These are phyloP conservation scores for Himalopsyche kuldschensis DNA, from an alignment of 2,888 invertebrate species.

Conservation along the genomic window DNA sequence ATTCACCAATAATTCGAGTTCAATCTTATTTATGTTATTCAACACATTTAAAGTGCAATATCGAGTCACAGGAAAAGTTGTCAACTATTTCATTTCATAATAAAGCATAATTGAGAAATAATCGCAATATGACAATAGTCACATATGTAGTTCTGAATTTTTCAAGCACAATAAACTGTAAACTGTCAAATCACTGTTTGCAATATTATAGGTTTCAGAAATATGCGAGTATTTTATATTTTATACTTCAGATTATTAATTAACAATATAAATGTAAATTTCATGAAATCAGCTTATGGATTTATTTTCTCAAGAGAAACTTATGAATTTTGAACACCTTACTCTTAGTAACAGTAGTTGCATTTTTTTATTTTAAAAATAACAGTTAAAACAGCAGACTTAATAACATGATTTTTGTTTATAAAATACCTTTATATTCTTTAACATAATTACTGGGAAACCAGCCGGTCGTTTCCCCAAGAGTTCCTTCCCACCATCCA, in stretches of 20 bases:
- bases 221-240: background rate
- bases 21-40: background rate
- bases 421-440: slow-evolving; percentile 71
- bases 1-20: background rate
- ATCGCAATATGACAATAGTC: background rate
- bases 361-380: too few species aligned
- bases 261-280: background rate
- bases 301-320: too few species aligned
- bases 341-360: too few species aligned
- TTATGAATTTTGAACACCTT: too few species aligned
- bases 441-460: slow-evolving; percentile 97
- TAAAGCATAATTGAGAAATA: background rate
- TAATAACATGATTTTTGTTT: too few species aligned
- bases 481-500: slow-evolving; percentile 99
- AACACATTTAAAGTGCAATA: background rate
- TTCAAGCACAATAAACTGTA: too few species aligned
- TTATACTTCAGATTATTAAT: slow-evolving; percentile 10
- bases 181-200: too few species aligned
- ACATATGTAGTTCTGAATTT: too few species aligned
- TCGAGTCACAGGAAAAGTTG: background rate
- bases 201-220: too few species aligned
- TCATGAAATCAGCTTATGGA: background rate
- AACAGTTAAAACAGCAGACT: too few species aligned
- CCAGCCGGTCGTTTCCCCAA: slow-evolving; percentile 95
- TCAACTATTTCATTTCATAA: too few species aligned